A percentile compares a stretch with the other conserved stretches of the same genome.
These are phyloP conservation scores for Dilophus febrilis DNA, from an alignment of 2,888 invertebrate species.

Conservation along the genomic window DNA sequence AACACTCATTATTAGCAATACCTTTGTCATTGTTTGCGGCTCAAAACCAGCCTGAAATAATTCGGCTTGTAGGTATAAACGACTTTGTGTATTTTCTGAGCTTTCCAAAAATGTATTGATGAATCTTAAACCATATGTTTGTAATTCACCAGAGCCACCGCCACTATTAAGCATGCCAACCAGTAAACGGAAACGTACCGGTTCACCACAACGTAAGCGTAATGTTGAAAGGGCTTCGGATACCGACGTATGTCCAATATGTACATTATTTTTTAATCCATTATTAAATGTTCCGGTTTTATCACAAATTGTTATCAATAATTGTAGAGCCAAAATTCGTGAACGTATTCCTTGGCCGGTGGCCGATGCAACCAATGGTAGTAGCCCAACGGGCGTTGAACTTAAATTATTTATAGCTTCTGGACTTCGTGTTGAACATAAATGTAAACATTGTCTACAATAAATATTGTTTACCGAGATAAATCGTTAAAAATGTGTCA, in stretches of 20 bases:
- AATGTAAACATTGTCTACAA: constrained; percentile 59
- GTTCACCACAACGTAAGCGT: constrained; percentile 75
- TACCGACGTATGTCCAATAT: constrained; percentile 65
- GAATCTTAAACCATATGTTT: constrained; percentile 57
- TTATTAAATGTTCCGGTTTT: constrained; percentile 24
- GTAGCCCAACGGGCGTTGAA: constrained; percentile 61
- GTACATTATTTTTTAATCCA: constrained; percentile 31
- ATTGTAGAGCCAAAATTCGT: constrained; percentile 69
- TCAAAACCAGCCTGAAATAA: constrained; percentile 69
- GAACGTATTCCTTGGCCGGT: constrained; percentile 78
- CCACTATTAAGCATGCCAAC: constrained; percentile 75
- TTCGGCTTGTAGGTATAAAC: constrained; percentile 72
- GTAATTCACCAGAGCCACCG: constrained; percentile 53
- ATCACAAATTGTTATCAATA: constrained; percentile 70
- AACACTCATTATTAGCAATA: constrained; percentile 13
- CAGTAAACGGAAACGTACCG: constrained; percentile 78
- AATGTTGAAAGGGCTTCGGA: constrained; percentile 83
- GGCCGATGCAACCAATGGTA: constrained; percentile 70
- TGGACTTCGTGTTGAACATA: constrained; percentile 59
- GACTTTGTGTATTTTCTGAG: constrained; percentile 54
- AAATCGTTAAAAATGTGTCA: background rate
- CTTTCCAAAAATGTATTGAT: constrained; percentile 68
- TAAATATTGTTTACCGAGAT: background rate
- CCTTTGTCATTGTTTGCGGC: constrained; percentile 31
- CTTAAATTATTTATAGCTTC: constrained; percentile 65